phyloP scores from a whole-genome alignment of 2,113 vertebrate species.

The Limnothrissa miodon region DNA sequence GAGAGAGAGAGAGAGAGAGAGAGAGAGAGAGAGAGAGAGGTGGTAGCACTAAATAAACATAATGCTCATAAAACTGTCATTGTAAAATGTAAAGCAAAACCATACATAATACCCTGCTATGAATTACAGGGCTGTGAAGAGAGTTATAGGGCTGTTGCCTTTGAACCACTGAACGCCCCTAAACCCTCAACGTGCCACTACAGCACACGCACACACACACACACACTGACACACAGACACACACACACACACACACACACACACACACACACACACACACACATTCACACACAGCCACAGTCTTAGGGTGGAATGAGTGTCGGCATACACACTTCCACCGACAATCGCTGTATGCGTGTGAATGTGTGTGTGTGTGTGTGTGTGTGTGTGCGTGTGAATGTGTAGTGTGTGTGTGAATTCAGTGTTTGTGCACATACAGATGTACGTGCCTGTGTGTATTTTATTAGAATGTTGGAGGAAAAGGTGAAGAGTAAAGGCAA shows the following conservation, averaged over 20 bases:
- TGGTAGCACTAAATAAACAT: constrained; percentile 44
- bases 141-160: constrained; percentile 34
- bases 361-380: background rate
- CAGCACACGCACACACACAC: background rate
- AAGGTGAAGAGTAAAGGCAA: constrained; percentile 19
- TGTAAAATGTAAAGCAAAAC: constrained; percentile 55
- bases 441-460: too few relatives aligned
- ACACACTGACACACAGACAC: background rate
- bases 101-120: constrained; percentile 52
- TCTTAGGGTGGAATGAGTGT: background rate
- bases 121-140: constrained; percentile 54
- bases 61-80: constrained; percentile 46
- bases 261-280: background rate
- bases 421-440: too few relatives aligned
- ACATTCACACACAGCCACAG: background rate
- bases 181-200: background rate
- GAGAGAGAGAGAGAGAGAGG: constrained; percentile 22
- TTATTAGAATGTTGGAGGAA: constrained; percentile 26
- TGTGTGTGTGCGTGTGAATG: background rate
- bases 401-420: constrained; percentile 3
- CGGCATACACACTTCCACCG: background rate
- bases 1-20: background rate
- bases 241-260: background rate
- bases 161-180: background rate
- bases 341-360: background rate